Percentiles rank a stretch among this genome's conserved stretches.
Evolutionary conservation across 1,140 invertebrate species (phyloP).

Genomic region (Aphelenchoides besseyi): DNA sequence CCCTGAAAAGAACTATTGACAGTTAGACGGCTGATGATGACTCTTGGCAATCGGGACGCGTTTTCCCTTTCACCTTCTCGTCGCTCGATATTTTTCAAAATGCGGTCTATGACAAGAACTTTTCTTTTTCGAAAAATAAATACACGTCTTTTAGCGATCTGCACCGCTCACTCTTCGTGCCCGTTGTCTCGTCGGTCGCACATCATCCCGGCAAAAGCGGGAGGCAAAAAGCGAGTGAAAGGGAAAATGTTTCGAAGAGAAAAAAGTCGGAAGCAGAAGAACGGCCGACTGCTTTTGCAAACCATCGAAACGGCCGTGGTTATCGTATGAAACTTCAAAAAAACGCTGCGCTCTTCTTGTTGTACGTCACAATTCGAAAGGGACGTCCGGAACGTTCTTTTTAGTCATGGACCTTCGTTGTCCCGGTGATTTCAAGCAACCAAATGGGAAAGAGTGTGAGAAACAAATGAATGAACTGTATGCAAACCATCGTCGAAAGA

Average conservation of each 20-base stretch:
- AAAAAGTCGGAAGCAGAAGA: not conserved
- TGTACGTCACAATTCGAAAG: not conserved
- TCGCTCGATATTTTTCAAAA: too few species aligned
- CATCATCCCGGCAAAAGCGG: not conserved
- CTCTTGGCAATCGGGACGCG: too few species aligned
- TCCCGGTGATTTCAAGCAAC: not conserved
- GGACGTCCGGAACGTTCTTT: not conserved
- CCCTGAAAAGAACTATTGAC: too few species aligned
- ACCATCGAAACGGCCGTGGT: not conserved
- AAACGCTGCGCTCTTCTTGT: not conserved
- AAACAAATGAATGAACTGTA: not conserved
- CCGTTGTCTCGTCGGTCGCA: not conserved
- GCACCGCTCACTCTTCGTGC: not conserved
- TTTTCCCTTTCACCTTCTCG: too few species aligned
- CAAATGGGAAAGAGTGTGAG: too few species aligned
- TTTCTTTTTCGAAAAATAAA: too few species aligned
- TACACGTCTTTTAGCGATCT: not conserved
- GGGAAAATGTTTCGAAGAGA: too few species aligned
- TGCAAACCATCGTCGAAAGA: not conserved
- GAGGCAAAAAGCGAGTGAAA: not conserved
- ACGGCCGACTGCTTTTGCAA: too few species aligned
- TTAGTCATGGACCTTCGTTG: not conserved
- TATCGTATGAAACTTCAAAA: not conserved
- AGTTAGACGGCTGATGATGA: too few species aligned
- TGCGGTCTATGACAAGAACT: too few species aligned